Evolutionary conservation across 2,888 invertebrate species (phyloP), one percentile per base, ranked within the genome.

Genomic region (Leptopterna dolabrata): DNA sequence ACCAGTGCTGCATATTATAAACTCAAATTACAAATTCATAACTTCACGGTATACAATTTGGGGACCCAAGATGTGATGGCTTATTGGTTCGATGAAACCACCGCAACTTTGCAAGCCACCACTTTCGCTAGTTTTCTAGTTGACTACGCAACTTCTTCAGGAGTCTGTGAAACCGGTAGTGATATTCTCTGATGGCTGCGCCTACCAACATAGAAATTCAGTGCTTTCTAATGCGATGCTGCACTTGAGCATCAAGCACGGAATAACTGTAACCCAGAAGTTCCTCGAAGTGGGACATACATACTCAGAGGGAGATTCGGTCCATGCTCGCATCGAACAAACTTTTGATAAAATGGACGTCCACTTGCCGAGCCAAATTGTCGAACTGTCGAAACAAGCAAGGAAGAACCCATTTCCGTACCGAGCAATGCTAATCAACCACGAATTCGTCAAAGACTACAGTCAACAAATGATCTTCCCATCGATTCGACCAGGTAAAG

Each of bases 61-160:
- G 76, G 30, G n/a, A 88, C 45, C 36, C 43, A 84, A 11, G 86
- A 88, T 27, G 88, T 47, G 13, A 76, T 36, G 27, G 87, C 88
- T 13, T 89, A 87, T 55, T 88, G 88, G 73, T 89, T 83, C 51
- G 47, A 89, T 71, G 89, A 89, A 71, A 86, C 89, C 14, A 76
- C 86, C 16, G 88, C 85, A 13, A 84, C 73, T 41, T 76, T 89
- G 16, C 27, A 24, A 11, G 87, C 89, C 16, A 81, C 63, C 41
- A 43, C 84, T 19, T 88, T 89, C 87, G 76, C 83, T 16, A 88
- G 76, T 43, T 87, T 87, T 24, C 51, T 89, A 0, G 82, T 51
- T 70, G 76, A 89, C 27, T 87, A 88, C 84, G 19, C 76, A 88
- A 87, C 36, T 85, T 36, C 85, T 84, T 19, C 82, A 84, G 45